Evolutionary conservation across 2,113 vertebrate species (phyloP), one percentile per base, ranked within the genome.

Genomic region (Corynorhinus townsendii): DNA sequence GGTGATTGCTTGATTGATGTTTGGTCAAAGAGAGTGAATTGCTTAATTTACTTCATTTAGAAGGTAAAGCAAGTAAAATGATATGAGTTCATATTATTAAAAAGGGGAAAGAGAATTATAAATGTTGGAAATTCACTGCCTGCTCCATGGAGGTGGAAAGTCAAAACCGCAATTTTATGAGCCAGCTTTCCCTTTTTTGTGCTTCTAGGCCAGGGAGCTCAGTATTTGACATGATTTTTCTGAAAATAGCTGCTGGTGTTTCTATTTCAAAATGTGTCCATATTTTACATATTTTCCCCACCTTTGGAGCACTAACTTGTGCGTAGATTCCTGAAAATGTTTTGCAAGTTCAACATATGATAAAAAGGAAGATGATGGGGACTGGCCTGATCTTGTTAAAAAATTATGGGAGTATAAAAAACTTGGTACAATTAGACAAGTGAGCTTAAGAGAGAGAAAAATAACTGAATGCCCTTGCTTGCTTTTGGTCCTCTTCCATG

Each of bases 211-310:
- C 73, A 86, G 3, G 6, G 12, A 66, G 17, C n/a, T 80, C 49
- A 19, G 8, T 40, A 73, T 95, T 94, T 52, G 69, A 62, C 7
- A 43, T 33, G 5, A 86, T 76, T 52, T 94, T 30, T 30, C 75
- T 52, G 33, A 80, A 96, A 94, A 93, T 72, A 96, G 62, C 33
- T 26, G 28, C 5, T n/a, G 73, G 45, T 81, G 35, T 93, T 91
- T 84, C 0, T 73, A 91, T 91, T 95, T 94, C 24, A 79, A 86
- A 93, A 84, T 69, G 15, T 73, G 30, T 56, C 33, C 33, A 2
- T 77, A 40, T 30, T 93, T 81, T 26, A n/a, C 33, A 72, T 89
- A 86, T 75, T n/a, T 30, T 16, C 9, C 56, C 71, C 33, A 76
- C 73, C 3, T 95, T 84, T 85, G 66, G 38, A 87, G 10, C 28